These are phyloP conservation scores for Pelusios castaneus DNA, from an alignment of 2,113 vertebrate genomes.

Conservation along the genomic window DNA sequence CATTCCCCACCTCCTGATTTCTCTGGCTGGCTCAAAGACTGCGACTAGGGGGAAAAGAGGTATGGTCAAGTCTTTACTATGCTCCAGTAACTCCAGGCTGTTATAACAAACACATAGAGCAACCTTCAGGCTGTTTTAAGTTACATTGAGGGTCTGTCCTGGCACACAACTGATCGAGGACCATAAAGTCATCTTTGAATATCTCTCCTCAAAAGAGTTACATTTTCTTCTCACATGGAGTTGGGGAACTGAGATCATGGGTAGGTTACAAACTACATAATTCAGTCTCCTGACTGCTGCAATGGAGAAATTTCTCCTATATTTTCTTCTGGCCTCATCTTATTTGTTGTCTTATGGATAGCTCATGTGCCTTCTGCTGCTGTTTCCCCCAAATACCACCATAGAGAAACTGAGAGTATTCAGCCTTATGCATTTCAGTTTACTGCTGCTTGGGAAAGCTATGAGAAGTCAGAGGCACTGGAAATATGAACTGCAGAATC, in stretches of 20 bases:
- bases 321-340: neutral
- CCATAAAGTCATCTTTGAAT: constrained; percentile 48
- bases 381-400: neutral
- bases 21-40: constrained; percentile 1
- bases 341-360: neutral
- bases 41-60: constrained; percentile 37
- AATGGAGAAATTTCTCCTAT: neutral
- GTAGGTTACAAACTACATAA: neutral
- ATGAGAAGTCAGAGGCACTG: neutral
- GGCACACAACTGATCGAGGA: constrained; percentile 60
- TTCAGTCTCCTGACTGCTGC: constrained; percentile 21
- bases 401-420: neutral
- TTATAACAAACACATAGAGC: constrained; percentile 44
- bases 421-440: constrained; percentile 5
- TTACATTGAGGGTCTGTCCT: constrained; percentile 45
- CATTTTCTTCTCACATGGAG: neutral
- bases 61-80: constrained; percentile 44
- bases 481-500: neutral
- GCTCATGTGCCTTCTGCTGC: neutral
- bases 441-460: neutral
- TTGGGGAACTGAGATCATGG: neutral
- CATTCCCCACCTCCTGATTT: neutral
- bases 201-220: constrained; percentile 8
- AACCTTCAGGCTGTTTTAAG: constrained; percentile 52
- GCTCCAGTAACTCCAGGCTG: constrained; percentile 51